phyloP scores from a whole-genome alignment of 2,113 vertebrate genomes.

The Chaetodon auriga region DNA sequence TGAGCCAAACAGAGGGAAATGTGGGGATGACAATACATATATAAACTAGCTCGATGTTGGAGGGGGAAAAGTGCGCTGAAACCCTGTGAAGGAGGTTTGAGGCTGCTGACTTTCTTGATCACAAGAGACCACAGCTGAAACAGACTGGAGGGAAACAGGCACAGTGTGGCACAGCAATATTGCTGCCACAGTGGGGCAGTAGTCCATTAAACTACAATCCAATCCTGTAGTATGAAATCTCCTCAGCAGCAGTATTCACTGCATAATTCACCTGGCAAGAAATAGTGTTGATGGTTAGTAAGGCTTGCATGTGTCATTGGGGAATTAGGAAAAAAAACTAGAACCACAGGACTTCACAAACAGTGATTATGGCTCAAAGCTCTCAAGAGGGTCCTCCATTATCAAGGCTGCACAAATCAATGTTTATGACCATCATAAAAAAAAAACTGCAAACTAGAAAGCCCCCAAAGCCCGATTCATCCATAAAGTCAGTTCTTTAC shows the following conservation, averaged over 20 bases:
- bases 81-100: slow-evolving; percentile 67
- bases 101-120: slow-evolving; percentile 63
- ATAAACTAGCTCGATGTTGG: not conserved
- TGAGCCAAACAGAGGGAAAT: slow-evolving; percentile 8
- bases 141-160: slow-evolving; percentile 2
- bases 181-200: slow-evolving; percentile 73
- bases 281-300: slow-evolving; percentile 18
- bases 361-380: slow-evolving; percentile 74
- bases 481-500: slow-evolving; percentile 59
- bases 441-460: slow-evolving; percentile 57
- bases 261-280: slow-evolving; percentile 37
- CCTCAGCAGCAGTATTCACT: slow-evolving; percentile 20
- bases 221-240: slow-evolving; percentile 30
- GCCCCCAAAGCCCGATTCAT: slow-evolving; percentile 53
- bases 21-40: slow-evolving; percentile 3
- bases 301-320: slow-evolving; percentile 9
- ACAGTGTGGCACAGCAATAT: slow-evolving; percentile 33
- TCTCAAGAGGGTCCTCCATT: slow-evolving; percentile 79
- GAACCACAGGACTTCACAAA: slow-evolving; percentile 61
- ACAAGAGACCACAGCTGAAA: slow-evolving; percentile 40
- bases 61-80: slow-evolving; percentile 38
- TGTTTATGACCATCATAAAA: slow-evolving; percentile 83
- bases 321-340: slow-evolving; percentile 16
- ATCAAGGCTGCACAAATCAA: slow-evolving; percentile 78
- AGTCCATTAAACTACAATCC: slow-evolving; percentile 64